Conservation (phyloP, 1,140 invertebrate genomes). For the Drosophila tsacasi region DNA sequence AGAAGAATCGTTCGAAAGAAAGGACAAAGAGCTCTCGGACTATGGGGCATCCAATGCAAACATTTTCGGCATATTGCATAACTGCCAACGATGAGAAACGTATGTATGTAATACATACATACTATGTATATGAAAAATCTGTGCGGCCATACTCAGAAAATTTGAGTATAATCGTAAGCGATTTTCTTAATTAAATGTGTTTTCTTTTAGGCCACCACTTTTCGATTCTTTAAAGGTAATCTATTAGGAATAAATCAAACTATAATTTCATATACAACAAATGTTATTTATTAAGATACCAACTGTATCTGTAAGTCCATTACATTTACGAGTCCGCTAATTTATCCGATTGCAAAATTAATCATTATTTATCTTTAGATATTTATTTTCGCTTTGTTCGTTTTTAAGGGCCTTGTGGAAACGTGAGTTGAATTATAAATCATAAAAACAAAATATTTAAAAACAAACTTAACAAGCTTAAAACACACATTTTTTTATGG, state of each 20-base stretch:
- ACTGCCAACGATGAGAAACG: neutral
- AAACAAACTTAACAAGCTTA: too few species aligned
- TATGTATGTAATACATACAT: too few species aligned
- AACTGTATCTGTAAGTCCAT: too few species aligned
- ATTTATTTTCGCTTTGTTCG: too few species aligned
- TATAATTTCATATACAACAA: neutral
- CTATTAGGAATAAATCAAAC: neutral
- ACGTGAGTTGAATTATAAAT: too few species aligned
- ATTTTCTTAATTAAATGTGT: neutral
- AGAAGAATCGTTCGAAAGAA: slow-evolving; percentile 23
- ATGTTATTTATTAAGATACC: neutral
- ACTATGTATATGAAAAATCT: too few species aligned
- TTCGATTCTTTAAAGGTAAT: neutral
- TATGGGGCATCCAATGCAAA: slow-evolving; percentile 38
- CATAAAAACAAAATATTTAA: too few species aligned
- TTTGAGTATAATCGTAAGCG: neutral
- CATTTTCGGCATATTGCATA: neutral
- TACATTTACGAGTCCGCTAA: too few species aligned
- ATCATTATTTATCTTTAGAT: too few species aligned
- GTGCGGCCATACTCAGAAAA: neutral
- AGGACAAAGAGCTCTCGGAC: slow-evolving; percentile 10
- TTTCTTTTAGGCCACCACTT: neutral
- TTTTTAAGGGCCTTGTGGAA: too few species aligned
- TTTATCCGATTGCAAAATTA: too few species aligned
- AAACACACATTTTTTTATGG: too few species aligned